Evolutionary conservation across 2,113 vertebrate species (phyloP).

Genomic region (Indicator indicator): DNA sequence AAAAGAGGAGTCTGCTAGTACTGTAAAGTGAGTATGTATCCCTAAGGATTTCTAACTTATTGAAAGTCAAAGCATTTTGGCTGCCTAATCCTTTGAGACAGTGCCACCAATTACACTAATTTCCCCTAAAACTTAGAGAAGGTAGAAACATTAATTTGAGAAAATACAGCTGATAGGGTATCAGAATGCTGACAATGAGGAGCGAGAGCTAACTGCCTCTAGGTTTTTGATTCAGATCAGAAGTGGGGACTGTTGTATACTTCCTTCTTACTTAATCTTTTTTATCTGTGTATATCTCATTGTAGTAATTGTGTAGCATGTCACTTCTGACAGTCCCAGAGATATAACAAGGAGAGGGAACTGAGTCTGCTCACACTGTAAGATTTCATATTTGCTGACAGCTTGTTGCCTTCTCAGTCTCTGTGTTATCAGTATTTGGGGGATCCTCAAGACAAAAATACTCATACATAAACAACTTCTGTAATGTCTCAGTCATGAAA

Average conservation of each 20-base stretch:
- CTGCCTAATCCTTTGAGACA: background rate
- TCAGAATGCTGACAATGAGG: background rate
- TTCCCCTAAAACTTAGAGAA: background rate
- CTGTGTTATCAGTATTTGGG: background rate
- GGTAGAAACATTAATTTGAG: background rate
- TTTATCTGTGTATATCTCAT: background rate
- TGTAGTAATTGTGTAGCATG: background rate
- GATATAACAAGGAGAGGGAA: background rate
- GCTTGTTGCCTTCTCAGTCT: background rate
- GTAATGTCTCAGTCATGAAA: background rate
- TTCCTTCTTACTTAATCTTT: background rate
- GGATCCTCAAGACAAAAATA: background rate
- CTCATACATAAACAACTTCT: background rate
- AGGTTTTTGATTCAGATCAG: background rate
- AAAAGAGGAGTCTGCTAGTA: background rate
- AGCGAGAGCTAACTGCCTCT: background rate
- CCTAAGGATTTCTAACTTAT: background rate
- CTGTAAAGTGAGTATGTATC: background rate
- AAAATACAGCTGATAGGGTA: background rate
- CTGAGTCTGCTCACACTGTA: background rate
- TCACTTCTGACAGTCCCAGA: background rate
- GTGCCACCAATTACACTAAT: background rate
- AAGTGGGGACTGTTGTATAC: background rate
- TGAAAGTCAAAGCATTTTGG: background rate
- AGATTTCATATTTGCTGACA: slow-evolving; percentile 33